Conservation (phyloP, 2,113 vertebrate genomes). For the Heterotilapia buettikoferi region DNA sequence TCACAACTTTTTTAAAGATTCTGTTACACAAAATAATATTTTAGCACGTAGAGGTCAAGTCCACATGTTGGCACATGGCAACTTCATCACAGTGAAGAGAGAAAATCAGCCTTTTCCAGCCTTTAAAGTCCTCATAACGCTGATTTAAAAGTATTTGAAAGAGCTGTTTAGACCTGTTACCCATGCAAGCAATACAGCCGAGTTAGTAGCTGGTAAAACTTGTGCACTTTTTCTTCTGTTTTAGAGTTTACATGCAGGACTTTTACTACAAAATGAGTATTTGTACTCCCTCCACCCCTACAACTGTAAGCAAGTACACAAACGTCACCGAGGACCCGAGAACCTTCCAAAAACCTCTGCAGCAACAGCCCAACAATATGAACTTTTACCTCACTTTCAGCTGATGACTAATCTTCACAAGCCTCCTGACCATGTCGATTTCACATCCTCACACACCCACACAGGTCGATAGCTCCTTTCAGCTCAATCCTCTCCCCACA, state of each 20-base stretch:
- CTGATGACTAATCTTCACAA: constrained; percentile 19
- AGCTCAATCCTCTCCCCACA: constrained; percentile 41
- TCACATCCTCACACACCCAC: constrained; percentile 48
- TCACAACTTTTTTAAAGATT: neutral
- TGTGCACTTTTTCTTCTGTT: neutral
- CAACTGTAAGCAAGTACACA: neutral
- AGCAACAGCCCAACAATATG: neutral
- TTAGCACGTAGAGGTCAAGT: neutral
- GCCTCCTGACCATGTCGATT: constrained; percentile 34
- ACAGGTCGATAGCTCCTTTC: constrained; percentile 9
- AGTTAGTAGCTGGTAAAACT: neutral
- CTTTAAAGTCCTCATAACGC: neutral
- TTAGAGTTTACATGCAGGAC: neutral
- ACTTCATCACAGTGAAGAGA: neutral
- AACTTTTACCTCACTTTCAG: constrained; percentile 55
- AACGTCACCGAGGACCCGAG: neutral
- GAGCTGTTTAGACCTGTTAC: neutral
- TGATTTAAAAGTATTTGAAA: neutral
- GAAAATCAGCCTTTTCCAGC: neutral
- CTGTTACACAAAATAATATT: neutral
- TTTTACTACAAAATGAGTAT: neutral
- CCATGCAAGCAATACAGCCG: neutral
- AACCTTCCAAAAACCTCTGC: neutral
- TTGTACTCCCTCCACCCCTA: neutral
- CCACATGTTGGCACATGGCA: fast-evolving